Percentiles rank a stretch among this genome's conserved stretches.
Conservation (phyloP, 2,113 vertebrate species). For the Lutjanus erythropterus region DNA sequence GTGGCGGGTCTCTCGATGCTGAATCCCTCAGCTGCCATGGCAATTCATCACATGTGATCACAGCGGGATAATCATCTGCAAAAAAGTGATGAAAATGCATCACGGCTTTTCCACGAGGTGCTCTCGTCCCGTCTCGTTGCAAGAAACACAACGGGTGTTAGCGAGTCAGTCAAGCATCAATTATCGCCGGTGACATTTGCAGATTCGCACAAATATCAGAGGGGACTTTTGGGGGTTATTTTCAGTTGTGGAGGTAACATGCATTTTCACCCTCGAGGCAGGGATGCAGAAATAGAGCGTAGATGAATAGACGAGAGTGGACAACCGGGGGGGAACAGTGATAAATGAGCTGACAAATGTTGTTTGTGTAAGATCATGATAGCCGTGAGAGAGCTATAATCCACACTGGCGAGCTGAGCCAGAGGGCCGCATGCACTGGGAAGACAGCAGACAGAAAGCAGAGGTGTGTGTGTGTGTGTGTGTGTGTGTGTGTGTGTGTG, state of each 20-base stretch:
- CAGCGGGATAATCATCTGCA: constrained; percentile 36
- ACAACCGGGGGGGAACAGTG: constrained; percentile 81
- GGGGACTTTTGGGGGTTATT: constrained; percentile 71
- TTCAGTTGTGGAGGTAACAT: constrained; percentile 73
- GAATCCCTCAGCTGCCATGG: constrained; percentile 3
- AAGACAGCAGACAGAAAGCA: constrained; percentile 49
- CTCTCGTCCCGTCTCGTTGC: constrained; percentile 12
- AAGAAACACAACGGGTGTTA: constrained; percentile 29
- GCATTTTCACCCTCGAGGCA: constrained; percentile 77
- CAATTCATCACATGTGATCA: constrained; percentile 18
- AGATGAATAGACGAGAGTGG: constrained; percentile 82
- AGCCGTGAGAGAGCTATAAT: constrained; percentile 81
- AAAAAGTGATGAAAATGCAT: constrained; percentile 20
- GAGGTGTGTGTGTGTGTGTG: constrained; percentile 34
- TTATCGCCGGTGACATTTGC: constrained; percentile 68
- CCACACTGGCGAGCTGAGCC: constrained; percentile 70
- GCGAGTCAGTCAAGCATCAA: constrained; percentile 57
- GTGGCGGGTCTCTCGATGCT: background rate
- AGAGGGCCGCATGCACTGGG: constrained; percentile 51
- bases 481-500: constrained; percentile 3
- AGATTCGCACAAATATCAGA: constrained; percentile 74
- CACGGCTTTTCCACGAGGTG: constrained; percentile 1
- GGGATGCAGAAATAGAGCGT: constrained; percentile 78
- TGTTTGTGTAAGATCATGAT: constrained; percentile 86
- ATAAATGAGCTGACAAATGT: constrained; percentile 89